Percentiles rank a stretch among this genome's conserved stretches.
phyloP scores from a whole-genome alignment of 2,113 vertebrate genomes.

The Cromileptes altivelis region DNA sequence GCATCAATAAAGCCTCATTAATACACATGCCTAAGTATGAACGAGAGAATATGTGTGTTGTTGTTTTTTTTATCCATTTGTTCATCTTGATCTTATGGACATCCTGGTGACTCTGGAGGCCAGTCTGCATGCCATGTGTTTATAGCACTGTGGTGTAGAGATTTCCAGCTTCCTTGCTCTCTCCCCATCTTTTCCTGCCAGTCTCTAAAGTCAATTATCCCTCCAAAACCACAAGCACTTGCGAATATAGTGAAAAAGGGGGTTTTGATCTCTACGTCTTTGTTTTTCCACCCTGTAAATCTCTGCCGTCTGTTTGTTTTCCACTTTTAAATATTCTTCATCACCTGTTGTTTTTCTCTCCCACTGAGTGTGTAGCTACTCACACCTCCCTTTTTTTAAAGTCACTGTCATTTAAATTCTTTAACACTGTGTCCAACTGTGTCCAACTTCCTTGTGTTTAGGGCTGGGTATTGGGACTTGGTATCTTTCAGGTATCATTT shows the following conservation, averaged over 20 bases:
- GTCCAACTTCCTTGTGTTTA: background rate
- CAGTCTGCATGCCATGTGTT: slow-evolving; percentile 39
- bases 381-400: slow-evolving; percentile 4
- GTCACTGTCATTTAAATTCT: background rate
- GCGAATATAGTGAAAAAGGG: slow-evolving; percentile 5
- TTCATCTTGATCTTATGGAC: slow-evolving; percentile 57
- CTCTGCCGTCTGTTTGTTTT: slow-evolving; percentile 35
- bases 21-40: slow-evolving; percentile 41
- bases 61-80: slow-evolving; percentile 37
- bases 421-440: background rate
- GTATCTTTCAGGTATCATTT: too few species aligned
- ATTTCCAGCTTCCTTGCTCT: slow-evolving; percentile 17
- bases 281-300: slow-evolving; percentile 43
- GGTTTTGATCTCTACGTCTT: slow-evolving; percentile 41
- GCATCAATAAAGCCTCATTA: slow-evolving; percentile 74
- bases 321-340: slow-evolving; percentile 23
- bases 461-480: too few species aligned
- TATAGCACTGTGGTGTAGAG: slow-evolving; percentile 30
- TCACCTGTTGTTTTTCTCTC: slow-evolving; percentile 52
- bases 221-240: slow-evolving; percentile 20
- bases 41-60: background rate
- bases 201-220: slow-evolving; percentile 18
- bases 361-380: slow-evolving; percentile 7
- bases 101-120: slow-evolving; percentile 52
- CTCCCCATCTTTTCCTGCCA: slow-evolving; percentile 8